Percentiles rank a stretch among this genome's conserved stretches.
Evolutionary conservation across 2,888 invertebrate species (phyloP).

Genomic region (Formica aserva): DNA sequence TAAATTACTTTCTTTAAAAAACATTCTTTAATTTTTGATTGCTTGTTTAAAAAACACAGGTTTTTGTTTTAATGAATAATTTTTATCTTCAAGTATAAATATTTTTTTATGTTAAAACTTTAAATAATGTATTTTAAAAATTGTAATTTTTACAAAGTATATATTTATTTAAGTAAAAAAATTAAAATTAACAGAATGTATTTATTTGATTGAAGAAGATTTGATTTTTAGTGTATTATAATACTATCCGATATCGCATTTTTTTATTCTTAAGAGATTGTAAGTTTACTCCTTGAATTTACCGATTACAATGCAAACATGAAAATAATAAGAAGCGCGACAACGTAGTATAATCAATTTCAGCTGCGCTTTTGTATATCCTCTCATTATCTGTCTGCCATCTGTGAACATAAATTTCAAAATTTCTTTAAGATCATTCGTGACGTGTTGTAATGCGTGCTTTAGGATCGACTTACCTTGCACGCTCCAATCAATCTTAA

Average conservation of each 20-base stretch:
- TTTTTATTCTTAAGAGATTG: neutral
- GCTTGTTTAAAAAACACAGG: too few relatives aligned
- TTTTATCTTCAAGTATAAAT: too few relatives aligned
- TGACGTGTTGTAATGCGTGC: conserved; percentile 25
- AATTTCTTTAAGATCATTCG: conserved; percentile 15
- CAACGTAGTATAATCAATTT: conserved; percentile 37
- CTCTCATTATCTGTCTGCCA: neutral
- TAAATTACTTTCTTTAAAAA: too few relatives aligned
- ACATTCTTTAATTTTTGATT: too few relatives aligned
- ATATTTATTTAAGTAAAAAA: too few relatives aligned
- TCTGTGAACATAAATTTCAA: conserved; percentile 3
- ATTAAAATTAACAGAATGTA: too few relatives aligned
- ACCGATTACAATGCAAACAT: neutral
- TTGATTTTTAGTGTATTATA: neutral
- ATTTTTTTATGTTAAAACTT: too few relatives aligned
- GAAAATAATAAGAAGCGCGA: neutral
- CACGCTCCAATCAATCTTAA: conserved; percentile 44
- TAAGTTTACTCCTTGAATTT: neutral
- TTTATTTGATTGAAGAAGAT: too few relatives aligned
- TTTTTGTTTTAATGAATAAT: too few relatives aligned
- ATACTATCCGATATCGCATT: too few relatives aligned
- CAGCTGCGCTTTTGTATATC: neutral
- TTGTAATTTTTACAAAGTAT: too few relatives aligned
- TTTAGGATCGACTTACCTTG: conserved; percentile 11
- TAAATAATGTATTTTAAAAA: too few relatives aligned